Percentiles rank a stretch among this genome's conserved stretches.
phyloP scores from a whole-genome alignment of 2,797 vertebrate genomes.

The Cheirogaleus major region DNA sequence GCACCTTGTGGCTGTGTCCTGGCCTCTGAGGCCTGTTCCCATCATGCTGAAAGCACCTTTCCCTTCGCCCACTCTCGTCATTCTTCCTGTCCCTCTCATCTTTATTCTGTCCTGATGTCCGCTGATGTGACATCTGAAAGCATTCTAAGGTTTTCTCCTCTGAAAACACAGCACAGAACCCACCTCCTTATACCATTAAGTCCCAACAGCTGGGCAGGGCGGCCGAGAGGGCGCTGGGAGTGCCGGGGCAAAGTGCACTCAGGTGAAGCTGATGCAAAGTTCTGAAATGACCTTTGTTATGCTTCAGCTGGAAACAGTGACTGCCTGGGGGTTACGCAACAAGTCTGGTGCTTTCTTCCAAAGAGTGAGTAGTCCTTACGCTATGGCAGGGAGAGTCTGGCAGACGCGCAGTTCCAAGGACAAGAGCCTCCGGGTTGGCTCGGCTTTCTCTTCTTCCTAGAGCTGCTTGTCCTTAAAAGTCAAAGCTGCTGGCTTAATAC shows the following conservation, averaged over 20 bases:
- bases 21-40: rapidly evolving
- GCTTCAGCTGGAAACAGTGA: background rate
- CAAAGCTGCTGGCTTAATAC: background rate
- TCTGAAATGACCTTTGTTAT: background rate
- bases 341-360: background rate
- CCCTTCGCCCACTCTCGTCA: rapidly evolving
- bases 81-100: too few species aligned
- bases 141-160: background rate
- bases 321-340: background rate
- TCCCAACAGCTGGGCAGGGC: rapidly evolving
- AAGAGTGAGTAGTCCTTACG: background rate
- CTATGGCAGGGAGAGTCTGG: background rate
- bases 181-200: rapidly evolving
- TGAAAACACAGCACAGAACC: background rate
- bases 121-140: background rate
- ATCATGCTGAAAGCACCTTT: background rate
- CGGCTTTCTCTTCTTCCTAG: background rate
- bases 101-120: background rate
- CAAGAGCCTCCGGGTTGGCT: background rate
- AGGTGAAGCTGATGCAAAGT: background rate
- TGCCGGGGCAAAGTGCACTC: rapidly evolving
- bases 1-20: background rate
- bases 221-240: too few species aligned
- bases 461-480: background rate
- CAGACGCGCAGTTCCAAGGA: rapidly evolving